These are phyloP conservation scores for Zeugodacus cucurbitae DNA, from an alignment of 1,140 invertebrate genomes.

Conservation along the genomic window DNA sequence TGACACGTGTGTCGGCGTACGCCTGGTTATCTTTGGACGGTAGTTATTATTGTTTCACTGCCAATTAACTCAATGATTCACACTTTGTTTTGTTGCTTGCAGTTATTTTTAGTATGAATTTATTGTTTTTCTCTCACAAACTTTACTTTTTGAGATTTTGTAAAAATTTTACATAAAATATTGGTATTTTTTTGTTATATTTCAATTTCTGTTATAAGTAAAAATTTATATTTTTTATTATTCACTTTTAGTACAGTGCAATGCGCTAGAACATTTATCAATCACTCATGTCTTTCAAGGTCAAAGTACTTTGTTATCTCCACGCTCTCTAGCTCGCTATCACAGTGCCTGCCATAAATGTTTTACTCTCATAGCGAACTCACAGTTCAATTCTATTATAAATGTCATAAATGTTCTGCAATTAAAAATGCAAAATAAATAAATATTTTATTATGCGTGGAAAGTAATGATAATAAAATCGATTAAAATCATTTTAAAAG, in stretches of 20 bases:
- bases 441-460: not conserved
- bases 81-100: not conserved
- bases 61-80: not conserved
- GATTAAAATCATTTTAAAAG: too few relatives aligned
- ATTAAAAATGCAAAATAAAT: not conserved
- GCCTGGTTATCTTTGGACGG: not conserved
- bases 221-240: not conserved
- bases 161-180: not conserved
- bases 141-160: not conserved
- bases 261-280: not conserved
- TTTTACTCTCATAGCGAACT: not conserved
- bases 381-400: not conserved
- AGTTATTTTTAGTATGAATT: not conserved
- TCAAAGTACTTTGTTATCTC: conserved; percentile 5
- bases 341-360: not conserved
- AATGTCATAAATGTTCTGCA: not conserved
- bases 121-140: not conserved
- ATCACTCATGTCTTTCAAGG: not conserved
- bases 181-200: not conserved
- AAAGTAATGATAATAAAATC: too few relatives aligned
- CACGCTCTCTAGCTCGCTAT: not conserved
- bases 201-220: not conserved
- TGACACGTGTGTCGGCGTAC: not conserved
- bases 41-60: not conserved
- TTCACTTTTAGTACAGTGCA: not conserved